A percentile compares a stretch with the other conserved stretches of the same genome.
phyloP scores from a whole-genome alignment of 2,113 vertebrate species.

The Phodopus roborovskii region DNA sequence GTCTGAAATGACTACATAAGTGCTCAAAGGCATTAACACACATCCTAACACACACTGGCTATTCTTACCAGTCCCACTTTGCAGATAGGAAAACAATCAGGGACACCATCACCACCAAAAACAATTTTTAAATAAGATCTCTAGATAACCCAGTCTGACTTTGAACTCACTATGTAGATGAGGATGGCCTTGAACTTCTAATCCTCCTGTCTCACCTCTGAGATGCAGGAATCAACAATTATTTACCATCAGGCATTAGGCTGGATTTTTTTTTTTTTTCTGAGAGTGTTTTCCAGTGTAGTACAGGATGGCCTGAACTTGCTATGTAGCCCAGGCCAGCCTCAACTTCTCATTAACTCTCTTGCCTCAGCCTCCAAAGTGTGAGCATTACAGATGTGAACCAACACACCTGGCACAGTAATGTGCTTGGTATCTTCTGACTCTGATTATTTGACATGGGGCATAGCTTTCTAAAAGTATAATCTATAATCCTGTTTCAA shows the following conservation, averaged over 20 bases:
- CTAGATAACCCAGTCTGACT: neutral
- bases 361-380: neutral
- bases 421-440: neutral
- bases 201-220: neutral
- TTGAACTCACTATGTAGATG: no score
- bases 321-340: neutral
- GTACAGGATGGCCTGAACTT: neutral
- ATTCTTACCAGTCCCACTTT: neutral
- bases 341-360: neutral
- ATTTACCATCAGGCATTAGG: neutral
- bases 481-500: neutral
- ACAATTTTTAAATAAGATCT: no score
- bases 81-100: conserved; percentile 22
- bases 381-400: neutral
- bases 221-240: neutral
- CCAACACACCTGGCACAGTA: neutral
- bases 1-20: neutral
- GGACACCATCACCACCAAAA: neutral
- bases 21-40: neutral
- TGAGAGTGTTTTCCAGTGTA: neutral
- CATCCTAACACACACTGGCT: neutral
- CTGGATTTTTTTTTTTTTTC: neutral
- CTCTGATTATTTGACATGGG: neutral
- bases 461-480: conserved; percentile 31
- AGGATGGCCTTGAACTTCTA: neutral